Percentiles rank a stretch among this genome's conserved stretches.
phyloP scores from a whole-genome alignment of 2,797 vertebrate genomes.

The Acrossocheilus fasciatus region DNA sequence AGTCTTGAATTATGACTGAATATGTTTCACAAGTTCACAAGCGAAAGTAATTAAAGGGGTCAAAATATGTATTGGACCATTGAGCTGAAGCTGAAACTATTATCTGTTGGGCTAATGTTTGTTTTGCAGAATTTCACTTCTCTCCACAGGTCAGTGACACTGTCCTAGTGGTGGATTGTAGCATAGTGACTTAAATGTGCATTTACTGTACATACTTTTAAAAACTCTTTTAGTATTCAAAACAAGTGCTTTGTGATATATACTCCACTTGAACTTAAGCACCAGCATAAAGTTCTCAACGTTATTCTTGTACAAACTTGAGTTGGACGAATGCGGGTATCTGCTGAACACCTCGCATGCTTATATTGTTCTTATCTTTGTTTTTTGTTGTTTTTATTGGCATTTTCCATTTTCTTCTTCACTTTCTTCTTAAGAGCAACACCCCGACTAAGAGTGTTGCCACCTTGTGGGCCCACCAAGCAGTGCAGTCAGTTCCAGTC shows the following conservation, averaged over 20 bases:
- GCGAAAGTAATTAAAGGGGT: conserved; percentile 1
- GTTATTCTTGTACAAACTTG: not conserved
- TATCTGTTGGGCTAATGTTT: not conserved
- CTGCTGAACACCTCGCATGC: not conserved
- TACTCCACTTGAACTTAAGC: not conserved
- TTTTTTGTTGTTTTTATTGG: not conserved
- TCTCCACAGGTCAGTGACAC: not conserved
- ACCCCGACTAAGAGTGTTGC: no score
- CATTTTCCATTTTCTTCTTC: not conserved
- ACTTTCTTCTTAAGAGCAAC: no score
- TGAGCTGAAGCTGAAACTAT: conserved; percentile 1
- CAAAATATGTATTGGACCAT: not conserved
- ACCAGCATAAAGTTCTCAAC: not conserved
- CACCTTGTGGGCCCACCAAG: no score
- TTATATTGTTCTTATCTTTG: not conserved
- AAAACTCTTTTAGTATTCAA: not conserved
- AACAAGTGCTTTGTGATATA: not conserved
- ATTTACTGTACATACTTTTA: not conserved
- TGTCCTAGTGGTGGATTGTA: conserved; percentile 4
- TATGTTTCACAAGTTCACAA: not conserved
- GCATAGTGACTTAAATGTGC: not conserved
- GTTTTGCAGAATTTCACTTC: conserved; percentile 18
- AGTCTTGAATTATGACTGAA: not conserved
- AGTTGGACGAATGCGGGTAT: not conserved
- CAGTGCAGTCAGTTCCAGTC: no score